These are phyloP conservation scores for Halictus rubicundus DNA, from an alignment of 1,140 invertebrate species.

Conservation along the genomic window DNA sequence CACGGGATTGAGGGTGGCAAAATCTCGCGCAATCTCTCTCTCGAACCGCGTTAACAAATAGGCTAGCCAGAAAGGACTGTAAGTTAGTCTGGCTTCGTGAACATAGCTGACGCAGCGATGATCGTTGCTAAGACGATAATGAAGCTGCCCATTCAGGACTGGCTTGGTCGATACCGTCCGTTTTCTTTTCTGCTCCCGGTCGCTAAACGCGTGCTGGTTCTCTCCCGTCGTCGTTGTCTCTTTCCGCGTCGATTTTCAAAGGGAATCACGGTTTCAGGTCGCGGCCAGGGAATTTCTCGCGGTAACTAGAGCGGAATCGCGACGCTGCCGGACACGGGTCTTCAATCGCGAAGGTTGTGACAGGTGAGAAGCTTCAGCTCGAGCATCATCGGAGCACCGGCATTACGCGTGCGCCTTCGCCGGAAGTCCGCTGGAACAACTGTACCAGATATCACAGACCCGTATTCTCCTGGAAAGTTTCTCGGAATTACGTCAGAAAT, in stretches of 20 bases:
- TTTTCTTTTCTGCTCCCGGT: too few species aligned
- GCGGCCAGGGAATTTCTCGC: too few species aligned
- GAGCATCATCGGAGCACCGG: background rate
- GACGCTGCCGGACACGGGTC: too few species aligned
- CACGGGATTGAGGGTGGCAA: too few species aligned
- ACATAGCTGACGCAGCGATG: conserved; percentile 14
- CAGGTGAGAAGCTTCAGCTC: too few species aligned
- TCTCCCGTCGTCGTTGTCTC: background rate
- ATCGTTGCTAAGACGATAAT: conserved; percentile 42
- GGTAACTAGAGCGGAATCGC: too few species aligned
- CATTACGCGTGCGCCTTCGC: conserved; percentile 25
- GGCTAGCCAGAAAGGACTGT: background rate
- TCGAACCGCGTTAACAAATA: too few species aligned
- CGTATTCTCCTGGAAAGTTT: conserved; percentile 17
- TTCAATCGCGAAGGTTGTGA: too few species aligned
- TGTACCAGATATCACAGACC: background rate
- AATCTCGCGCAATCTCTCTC: too few species aligned
- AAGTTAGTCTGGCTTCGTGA: background rate
- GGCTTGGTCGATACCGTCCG: conserved; percentile 36
- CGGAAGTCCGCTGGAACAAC: conserved; percentile 7
- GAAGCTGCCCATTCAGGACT: conserved; percentile 24
- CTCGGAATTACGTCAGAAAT: conserved; percentile 12
- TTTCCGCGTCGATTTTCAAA: background rate
- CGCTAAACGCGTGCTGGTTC: too few species aligned
- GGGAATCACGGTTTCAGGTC: too few species aligned